Evolutionary conservation across 1,140 invertebrate species (phyloP).

Genomic region (Nasonia giraulti): DNA sequence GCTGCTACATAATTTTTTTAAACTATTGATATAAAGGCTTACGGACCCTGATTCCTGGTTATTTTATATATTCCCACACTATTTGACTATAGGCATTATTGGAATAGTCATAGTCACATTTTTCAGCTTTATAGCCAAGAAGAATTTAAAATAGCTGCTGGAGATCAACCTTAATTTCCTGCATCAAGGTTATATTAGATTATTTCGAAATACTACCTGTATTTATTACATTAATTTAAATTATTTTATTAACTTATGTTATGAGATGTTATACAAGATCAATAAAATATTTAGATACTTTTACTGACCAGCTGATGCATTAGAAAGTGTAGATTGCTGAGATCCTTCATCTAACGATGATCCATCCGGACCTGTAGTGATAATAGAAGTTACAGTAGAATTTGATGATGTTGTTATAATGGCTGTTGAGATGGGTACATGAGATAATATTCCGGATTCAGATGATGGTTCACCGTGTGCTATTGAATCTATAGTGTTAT

Average conservation of each 20-base stretch:
- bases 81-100: no score
- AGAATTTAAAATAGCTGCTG: no score
- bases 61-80: no score
- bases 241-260: neutral
- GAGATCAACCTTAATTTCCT: no score
- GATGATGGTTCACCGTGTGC: conserved; percentile 74
- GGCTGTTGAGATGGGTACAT: conserved; percentile 71
- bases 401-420: conserved; percentile 73
- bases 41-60: no score
- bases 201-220: no score
- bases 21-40: no score
- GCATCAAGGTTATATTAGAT: no score
- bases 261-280: neutral
- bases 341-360: conserved; percentile 90
- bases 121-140: no score
- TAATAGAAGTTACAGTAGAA: conserved; percentile 86
- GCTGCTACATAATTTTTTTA: no score
- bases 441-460: conserved; percentile 78
- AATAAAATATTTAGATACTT: neutral
- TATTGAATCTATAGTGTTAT: conserved; percentile 60
- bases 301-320: conserved; percentile 87
- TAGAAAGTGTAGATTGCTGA: conserved; percentile 92
- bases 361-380: conserved; percentile 91
- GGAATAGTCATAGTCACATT: no score
- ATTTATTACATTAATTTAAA: no score